Base-by-base conservation (phyloP, 2,113 vertebrate genomes). In the Ceyx margarethae region DNA sequence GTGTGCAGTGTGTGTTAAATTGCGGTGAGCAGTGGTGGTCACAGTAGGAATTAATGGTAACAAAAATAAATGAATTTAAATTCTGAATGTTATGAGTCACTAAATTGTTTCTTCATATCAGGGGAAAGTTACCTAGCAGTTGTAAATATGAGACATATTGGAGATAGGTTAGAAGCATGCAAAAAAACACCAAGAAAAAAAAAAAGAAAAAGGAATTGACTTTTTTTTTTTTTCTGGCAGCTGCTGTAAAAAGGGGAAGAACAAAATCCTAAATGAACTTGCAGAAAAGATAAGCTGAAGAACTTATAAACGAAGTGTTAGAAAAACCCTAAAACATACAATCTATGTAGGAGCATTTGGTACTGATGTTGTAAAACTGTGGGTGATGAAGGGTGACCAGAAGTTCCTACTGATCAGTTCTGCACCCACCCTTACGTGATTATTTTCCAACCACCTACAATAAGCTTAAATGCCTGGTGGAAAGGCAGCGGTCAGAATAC, bases 1-100 rank as follows among this genome's bases (percentile, higher is more conserved):
- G 42, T 88, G 90, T 93, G 90, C 91, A 92, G 50, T 28, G 18
- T 64, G 89, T 94, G 93, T 93, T 91, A 95, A 96, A 95, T 93
- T 95, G 82, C 45, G 56, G 53, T 51, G 86, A 81, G 87, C 94
- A 90, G 68, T 82, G 90, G 82, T 76, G 89, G 93, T 89, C 91
- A 87, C 68, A 80, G 67, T 69, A 81, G 68, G 80, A 93, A 91
- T 93, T 95, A 93, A 85, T 73, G 54, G 56, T 40, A 95, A 53
- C 67, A 89, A 79, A 95, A 93, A 91, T 46, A 87, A 88, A 90
- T 51, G 3, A 86, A 93, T 91, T 82, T 88, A 79, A 95, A 92
- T 92, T 85, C 67, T 25, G 85, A 56, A 73, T 87, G 80, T 86
- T 89, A 87, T 87, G 85, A 61, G 61, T 91, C 91, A 83, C 62